Evolutionary conservation across 2,797 vertebrate species (phyloP), one percentile per base, ranked within the genome.

Genomic region (Argya squamiceps): DNA sequence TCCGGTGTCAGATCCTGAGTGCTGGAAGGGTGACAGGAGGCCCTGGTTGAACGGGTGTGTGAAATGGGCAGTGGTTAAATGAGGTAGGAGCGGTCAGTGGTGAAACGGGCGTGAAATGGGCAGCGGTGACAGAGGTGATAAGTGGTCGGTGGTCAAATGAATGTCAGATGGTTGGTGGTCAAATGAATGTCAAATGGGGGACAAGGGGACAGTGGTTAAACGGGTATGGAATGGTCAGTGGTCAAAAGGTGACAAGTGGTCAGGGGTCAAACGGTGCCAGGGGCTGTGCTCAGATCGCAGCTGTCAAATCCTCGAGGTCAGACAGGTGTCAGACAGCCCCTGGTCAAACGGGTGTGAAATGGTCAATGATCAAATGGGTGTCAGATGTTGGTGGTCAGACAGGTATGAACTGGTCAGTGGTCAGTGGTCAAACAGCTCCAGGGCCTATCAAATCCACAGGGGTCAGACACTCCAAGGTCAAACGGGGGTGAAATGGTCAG

Each of bases 101-200:
- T 36, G 4, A 20, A 2, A 32, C 2, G 15, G 11, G 23, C 3
- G n/a, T 6, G 29, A 4, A 26, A 10, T 52, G 63, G 55, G 13
- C 32, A 6, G 52, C 3, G 44, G 60, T 18, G 8, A 23, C 2
- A 21, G 1, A 1, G 21, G 29, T 16, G 32, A 1, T 2, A 0
- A 39, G 15, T 3, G 30, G 50, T 23, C 1, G 15, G 34, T 53
- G 67, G 41, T 44, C 19, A 63, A 2, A 13, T 19, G 27, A 14
- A 9, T 60, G 39, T 50, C 9, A 29, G 6, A 18, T 19, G 34
- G 26, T 49, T 17, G 9, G 56, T 50, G 73, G 37, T 34, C n/a
- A n/a, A n/a, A n/a, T n/a, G n/a, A n/a, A n/a, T n/a, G n/a, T n/a
- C n/a, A n/a, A n/a, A n/a, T n/a, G n/a, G n/a, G n/a, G n/a, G n/a